phyloP scores from a whole-genome alignment of 2,797 vertebrate species.

The Octomys mimax region DNA sequence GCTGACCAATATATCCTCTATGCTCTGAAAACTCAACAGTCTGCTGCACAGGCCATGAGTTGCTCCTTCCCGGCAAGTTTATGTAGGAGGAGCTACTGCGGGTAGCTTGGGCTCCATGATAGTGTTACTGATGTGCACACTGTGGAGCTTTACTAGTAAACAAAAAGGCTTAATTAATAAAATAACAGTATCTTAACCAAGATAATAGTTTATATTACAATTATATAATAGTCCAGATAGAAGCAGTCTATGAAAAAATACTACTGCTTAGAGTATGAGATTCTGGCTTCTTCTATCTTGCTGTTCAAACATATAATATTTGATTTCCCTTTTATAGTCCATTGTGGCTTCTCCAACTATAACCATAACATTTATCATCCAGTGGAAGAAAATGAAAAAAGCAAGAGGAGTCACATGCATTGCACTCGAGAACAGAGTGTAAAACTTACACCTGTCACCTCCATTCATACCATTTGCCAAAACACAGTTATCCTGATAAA shows the following conservation, averaged over 20 bases:
- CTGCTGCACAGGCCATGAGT: accelerated
- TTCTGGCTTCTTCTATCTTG: neutral
- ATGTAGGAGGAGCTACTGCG: accelerated
- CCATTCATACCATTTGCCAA: neutral
- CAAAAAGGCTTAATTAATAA: neutral
- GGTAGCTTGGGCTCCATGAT: neutral
- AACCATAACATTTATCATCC: neutral
- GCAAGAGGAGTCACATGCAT: neutral
- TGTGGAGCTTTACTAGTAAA: neutral
- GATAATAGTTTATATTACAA: neutral
- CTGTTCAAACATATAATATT: neutral
- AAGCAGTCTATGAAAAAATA: neutral
- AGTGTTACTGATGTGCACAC: neutral
- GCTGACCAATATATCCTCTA: neutral
- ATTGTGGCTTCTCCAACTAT: neutral
- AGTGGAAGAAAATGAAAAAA: neutral
- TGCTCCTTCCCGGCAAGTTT: neutral
- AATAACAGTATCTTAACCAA: neutral
- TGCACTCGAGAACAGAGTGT: neutral
- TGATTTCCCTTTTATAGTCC: neutral
- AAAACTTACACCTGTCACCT: neutral
- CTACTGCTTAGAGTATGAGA: neutral
- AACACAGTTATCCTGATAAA: neutral
- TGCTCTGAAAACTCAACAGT: neutral
- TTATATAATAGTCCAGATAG: neutral